phyloP scores from a whole-genome alignment of 2,888 invertebrate genomes.

The Napeogenes sylphis region DNA sequence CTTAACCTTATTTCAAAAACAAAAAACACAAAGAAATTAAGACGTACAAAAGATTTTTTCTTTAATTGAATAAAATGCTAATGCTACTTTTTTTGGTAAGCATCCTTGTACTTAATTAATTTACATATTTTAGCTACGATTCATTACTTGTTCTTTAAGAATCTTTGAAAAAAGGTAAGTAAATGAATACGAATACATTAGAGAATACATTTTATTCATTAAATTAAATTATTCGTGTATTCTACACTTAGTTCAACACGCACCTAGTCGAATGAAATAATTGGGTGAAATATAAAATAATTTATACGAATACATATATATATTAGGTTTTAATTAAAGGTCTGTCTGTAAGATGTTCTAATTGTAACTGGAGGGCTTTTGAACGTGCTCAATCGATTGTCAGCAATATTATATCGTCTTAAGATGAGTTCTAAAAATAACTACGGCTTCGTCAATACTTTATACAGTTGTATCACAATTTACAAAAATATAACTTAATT shows the following conservation, averaged over 20 bases:
- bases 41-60: constrained; percentile 18
- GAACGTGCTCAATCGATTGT: constrained; percentile 29
- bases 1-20: not conserved
- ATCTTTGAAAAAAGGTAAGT: not conserved
- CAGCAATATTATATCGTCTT: constrained; percentile 7
- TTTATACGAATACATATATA: too few relatives aligned
- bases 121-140: not conserved
- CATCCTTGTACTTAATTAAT: constrained; percentile 12
- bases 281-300: too few relatives aligned
- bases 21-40: constrained; percentile 15
- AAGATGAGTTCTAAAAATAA: not conserved
- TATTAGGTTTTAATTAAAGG: constrained; percentile 21
- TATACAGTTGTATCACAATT: too few relatives aligned
- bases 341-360: constrained; percentile 21
- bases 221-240: too few relatives aligned
- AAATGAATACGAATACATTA: not conserved
- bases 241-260: too few relatives aligned
- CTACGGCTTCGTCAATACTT: too few relatives aligned
- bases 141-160: not conserved
- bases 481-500: too few relatives aligned
- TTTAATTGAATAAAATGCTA: constrained; percentile 19
- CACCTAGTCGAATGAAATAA: too few relatives aligned
- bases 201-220: too few relatives aligned
- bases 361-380: constrained; percentile 23
- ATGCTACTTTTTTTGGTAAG: constrained; percentile 6